These are phyloP conservation scores for Mesochorus sp. DNA, from an alignment of 2,888 invertebrate species.

Conservation along the genomic window DNA sequence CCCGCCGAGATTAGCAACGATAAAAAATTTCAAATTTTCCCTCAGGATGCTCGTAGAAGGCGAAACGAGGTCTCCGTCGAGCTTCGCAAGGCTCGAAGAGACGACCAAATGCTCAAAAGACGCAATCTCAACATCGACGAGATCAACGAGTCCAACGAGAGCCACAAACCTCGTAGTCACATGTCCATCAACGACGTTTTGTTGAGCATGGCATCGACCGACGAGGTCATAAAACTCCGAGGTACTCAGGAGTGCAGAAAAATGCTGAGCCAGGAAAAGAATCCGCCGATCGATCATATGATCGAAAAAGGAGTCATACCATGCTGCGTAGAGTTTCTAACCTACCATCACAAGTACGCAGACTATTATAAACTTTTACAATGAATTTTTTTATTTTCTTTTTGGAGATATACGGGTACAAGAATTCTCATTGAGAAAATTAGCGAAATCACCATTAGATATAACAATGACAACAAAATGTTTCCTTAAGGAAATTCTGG, in stretches of 20 bases:
- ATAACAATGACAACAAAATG: no score
- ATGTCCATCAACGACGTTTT: conserved; percentile 89
- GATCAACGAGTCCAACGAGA: conserved; percentile 80
- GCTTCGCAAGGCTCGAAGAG: conserved; percentile 95
- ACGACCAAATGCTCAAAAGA: conserved; percentile 95
- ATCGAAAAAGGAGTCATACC: conserved; percentile 93
- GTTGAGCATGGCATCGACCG: conserved; percentile 86
- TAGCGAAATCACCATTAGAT: no score
- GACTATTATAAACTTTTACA: not conserved
- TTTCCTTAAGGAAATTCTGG: no score
- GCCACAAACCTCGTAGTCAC: conserved; percentile 79
- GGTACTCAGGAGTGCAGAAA: conserved; percentile 93
- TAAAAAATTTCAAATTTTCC: conserved; percentile 48
- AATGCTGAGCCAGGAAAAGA: conserved; percentile 93
- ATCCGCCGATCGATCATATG: conserved; percentile 95
- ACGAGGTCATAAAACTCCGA: conserved; percentile 85
- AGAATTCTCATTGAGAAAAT: no score
- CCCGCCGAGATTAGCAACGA: conserved; percentile 29
- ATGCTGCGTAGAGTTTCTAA: conserved; percentile 90
- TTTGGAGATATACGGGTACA: not conserved
- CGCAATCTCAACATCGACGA: conserved; percentile 88
- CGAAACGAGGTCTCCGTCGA: conserved; percentile 95
- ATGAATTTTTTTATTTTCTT: conserved; percentile 4
- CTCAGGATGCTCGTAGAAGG: conserved; percentile 93
- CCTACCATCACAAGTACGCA: conserved; percentile 87